Evolutionary conservation across 2,113 vertebrate species (phyloP), one percentile per base, ranked within the genome.

Genomic region (Ranitomeya variabilis): DNA sequence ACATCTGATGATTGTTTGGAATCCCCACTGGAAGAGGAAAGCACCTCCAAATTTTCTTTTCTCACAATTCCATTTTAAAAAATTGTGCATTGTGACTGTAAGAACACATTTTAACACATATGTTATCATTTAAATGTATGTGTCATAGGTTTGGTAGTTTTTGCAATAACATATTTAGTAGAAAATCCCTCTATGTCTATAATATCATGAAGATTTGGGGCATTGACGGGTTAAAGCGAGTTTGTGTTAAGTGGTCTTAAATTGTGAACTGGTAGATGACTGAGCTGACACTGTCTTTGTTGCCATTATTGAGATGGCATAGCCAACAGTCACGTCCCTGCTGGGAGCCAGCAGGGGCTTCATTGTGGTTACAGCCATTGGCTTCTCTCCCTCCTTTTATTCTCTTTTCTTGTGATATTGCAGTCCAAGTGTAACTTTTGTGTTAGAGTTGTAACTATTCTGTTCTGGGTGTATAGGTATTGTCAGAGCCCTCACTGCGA

Each of bases 371-470:
- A 21, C 59, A 78, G 69, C 60, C 87, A 55, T 55, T 62, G 80
- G 71, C 16, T 83, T 84, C 80, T 83, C 55, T 64, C 37, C 45
- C 31, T n/a, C 73, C 71, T 88, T 78, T 83, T 60, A 52, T 84
- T 82, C 79, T 19, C 18, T 55, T 62, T 88, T 88, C 19, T 71
- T 74, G 57, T 71, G 66, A 87, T 82, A 88, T 88, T 88, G 78
- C 67, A 19, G 80, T 64, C 87, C 67, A 80, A 69, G 69, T 88
- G 87, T 89, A 69, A 85, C 87, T 64, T 89, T 78, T 89, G 87
- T 89, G 59, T 67, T 31, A 15, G 23, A 55, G 59, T 89, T 89
- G 87, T 85, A 89, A 69, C 82, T 69, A 59, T 18, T 69, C 69
- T 88, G 80, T 73, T 67, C 54, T 76, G 10, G 31, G 11, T 76